Evolutionary conservation across 92 coral and sea anemone genomes (phyloP), one percentile per base, ranked within the genome.

Genomic region (Actinernus sp.): DNA sequence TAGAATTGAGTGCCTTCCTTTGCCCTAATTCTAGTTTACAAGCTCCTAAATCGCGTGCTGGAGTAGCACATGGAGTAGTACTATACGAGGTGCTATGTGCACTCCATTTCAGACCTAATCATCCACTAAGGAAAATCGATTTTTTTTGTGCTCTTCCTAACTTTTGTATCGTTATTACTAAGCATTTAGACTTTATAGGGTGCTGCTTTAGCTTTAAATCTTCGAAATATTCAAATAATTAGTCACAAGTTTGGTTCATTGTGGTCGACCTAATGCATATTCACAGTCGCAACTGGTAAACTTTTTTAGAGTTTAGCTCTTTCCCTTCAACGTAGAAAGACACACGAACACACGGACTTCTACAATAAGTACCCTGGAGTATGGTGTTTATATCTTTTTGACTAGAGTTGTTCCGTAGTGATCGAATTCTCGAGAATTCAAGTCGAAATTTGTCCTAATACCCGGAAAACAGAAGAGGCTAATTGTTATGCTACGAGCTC

Each of bases 231-330:
- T 55, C 56, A 26, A 19, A 70, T 56, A 70, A 55, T 68, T 23
- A 30, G 30, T 20, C 43, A 34, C 10, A 11, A 51, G 63, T 68
- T 68, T 51, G 7, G 49, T 68, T 27, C 60, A 34, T 68, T 68
- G 75, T 68, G 73, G 78, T 76, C 79, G 79, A 61, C 29, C 92
- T 90, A 62, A 90, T 90, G 58, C 97, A 90, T 90, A 90, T 90
- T 90, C 89, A 90, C 76, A 48, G 58, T 44, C 46, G 26, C 43
- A 30, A 70, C 66, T 57, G 78, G 65, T 45, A 48, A 40, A 70
- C 66, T 70, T 56, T 2, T 26, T 23, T 68, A 62, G 52, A 51
- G 52, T 54, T 54, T 68, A 48, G 48, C 53, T 59, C 31, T 31
- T 65, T 23, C 17, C 23, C 47, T 30, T 31, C 58, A 48, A 31